A percentile compares a stretch with the other conserved stretches of the same genome.
phyloP scores from a whole-genome alignment of 2,888 invertebrate genomes.

The Rhabditoides inermis region DNA sequence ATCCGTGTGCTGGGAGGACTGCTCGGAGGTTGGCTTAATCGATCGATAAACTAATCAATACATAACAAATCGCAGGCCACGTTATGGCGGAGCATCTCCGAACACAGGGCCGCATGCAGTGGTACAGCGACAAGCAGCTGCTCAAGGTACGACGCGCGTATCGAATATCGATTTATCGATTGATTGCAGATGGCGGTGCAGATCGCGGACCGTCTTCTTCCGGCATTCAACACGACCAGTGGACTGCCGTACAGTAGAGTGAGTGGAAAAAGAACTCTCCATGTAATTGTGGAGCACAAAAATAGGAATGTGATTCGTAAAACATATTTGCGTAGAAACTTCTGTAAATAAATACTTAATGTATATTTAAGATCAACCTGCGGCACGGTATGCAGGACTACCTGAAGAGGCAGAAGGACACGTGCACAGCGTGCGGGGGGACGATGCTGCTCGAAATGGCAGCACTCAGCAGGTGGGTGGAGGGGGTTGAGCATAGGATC shows the following conservation, averaged over 20 bases:
- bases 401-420: constrained; percentile 40
- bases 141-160: too few species aligned
- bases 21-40: constrained; percentile 56
- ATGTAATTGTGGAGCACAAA: too few species aligned
- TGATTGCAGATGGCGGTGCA: constrained; percentile 89
- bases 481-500: too few species aligned
- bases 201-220: constrained; percentile 78
- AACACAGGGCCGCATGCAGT: constrained; percentile 58
- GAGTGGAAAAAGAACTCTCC: constrained; percentile 20
- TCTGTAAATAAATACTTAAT: too few species aligned
- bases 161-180: too few species aligned
- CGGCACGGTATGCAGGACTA: constrained; percentile 48
- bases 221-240: constrained; percentile 95
- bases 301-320: too few species aligned
- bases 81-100: constrained; percentile 75
- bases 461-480: constrained; percentile 71
- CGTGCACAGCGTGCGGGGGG: constrained; percentile 91
- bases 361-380: constrained; percentile 46
- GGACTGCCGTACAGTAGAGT: constrained; percentile 94
- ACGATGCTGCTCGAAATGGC: constrained; percentile 96
- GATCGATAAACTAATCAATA: constrained; percentile 9
- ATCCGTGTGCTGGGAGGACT: constrained; percentile 81
- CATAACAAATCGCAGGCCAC: constrained; percentile 64
- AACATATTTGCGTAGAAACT: too few species aligned
- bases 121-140: constrained; percentile 61